Conservation (phyloP, 2,888 invertebrate species). For the Drosophila dives region DNA sequence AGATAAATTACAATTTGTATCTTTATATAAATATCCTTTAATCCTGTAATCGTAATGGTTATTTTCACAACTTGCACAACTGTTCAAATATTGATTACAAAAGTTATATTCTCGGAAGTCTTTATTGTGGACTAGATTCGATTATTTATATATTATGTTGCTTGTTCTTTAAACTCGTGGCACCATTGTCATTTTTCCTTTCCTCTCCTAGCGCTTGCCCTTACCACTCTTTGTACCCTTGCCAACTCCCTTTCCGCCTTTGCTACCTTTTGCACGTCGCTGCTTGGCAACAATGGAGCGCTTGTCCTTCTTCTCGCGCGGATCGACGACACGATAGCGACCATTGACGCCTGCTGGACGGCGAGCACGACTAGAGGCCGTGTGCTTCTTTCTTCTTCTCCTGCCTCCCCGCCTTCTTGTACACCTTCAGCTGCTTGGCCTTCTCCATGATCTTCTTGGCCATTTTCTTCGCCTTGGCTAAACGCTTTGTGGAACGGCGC, state of each 20-base stretch:
- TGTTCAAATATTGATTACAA: too few species aligned
- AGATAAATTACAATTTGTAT: neutral
- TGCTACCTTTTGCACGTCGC: slow-evolving; percentile 73
- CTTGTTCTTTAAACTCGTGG: too few species aligned
- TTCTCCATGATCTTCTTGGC: slow-evolving; percentile 93
- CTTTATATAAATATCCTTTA: neutral
- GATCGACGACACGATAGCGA: slow-evolving; percentile 97
- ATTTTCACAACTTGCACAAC: too few species aligned
- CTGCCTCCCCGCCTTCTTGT: slow-evolving; percentile 95
- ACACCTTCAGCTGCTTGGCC: slow-evolving; percentile 95
- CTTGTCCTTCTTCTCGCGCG: slow-evolving; percentile 97
- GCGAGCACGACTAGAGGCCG: slow-evolving; percentile 90
- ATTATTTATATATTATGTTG: too few species aligned
- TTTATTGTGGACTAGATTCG: too few species aligned
- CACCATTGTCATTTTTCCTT: neutral
- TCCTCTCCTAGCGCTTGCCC: slow-evolving; percentile 30
- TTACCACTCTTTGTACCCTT: slow-evolving; percentile 52
- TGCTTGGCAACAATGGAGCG: slow-evolving; percentile 86
- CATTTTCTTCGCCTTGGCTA: too few species aligned
- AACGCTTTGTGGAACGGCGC: too few species aligned
- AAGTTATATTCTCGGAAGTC: too few species aligned
- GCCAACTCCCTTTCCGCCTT: slow-evolving; percentile 41
- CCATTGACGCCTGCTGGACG: slow-evolving; percentile 96
- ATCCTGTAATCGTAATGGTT: neutral
- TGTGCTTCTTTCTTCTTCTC: slow-evolving; percentile 95